These are phyloP conservation scores for Drosophila pseudotalamancana DNA, from an alignment of 2,888 invertebrate species.

Conservation along the genomic window DNA sequence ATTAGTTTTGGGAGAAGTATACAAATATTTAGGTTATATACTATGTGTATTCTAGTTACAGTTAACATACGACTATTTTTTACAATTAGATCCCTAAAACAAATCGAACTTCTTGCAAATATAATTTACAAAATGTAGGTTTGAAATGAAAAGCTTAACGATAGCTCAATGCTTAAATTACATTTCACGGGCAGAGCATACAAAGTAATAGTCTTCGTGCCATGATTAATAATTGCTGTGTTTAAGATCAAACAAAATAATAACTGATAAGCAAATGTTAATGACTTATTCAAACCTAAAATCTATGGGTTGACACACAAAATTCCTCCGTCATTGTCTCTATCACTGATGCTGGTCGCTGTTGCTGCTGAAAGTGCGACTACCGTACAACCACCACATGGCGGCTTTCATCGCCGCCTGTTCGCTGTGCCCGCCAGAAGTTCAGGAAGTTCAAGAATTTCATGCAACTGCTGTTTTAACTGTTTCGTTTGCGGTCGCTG, in stretches of 20 bases:
- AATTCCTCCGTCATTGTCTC: not conserved
- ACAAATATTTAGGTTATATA: constrained; percentile 4
- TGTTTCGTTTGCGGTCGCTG: constrained; percentile 91
- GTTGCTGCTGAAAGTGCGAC: constrained; percentile 76
- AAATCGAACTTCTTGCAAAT: constrained; percentile 23
- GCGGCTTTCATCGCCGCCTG: constrained; percentile 64
- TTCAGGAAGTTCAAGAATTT: constrained; percentile 72
- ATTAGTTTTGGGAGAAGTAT: not conserved
- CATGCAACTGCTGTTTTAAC: constrained; percentile 84
- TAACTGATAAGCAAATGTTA: constrained; percentile 17
- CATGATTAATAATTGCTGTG: constrained; percentile 31
- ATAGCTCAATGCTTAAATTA: not conserved
- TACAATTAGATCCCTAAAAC: constrained; percentile 31
- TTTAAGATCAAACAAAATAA: constrained; percentile 5
- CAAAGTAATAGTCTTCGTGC: constrained; percentile 31
- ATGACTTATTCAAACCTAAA: constrained; percentile 24
- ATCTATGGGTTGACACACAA: constrained; percentile 10
- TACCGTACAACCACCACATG: constrained; percentile 70
- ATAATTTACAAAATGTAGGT: constrained; percentile 18
- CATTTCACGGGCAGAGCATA: constrained; percentile 14
- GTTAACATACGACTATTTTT: constrained; percentile 11
- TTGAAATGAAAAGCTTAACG: constrained; percentile 21
- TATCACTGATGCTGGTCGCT: constrained; percentile 60
- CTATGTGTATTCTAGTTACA: constrained; percentile 15
- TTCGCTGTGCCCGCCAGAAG: constrained; percentile 57